Conservation (phyloP, 2,888 invertebrate genomes). For the Trachelus tabidus region DNA sequence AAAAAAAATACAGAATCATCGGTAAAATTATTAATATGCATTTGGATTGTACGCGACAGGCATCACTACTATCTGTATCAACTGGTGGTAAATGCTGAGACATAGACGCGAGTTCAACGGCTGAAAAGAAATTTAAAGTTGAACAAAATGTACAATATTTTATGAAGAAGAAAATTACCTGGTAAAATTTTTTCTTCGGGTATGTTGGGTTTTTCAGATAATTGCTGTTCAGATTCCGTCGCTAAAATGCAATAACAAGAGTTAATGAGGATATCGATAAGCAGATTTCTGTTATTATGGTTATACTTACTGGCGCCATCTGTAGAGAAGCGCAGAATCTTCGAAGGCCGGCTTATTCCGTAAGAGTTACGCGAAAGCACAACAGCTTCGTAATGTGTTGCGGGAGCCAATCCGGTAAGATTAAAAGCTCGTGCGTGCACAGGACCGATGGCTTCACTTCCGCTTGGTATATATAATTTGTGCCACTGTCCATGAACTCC, state of each 20-base stretch:
- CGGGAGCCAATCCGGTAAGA: slow-evolving; percentile 78
- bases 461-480: slow-evolving; percentile 74
- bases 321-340: slow-evolving; percentile 81
- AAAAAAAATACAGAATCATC: background rate
- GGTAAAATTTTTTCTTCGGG: slow-evolving; percentile 22
- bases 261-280: background rate
- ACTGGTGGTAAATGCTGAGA: slow-evolving; percentile 32
- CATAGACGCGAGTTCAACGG: slow-evolving; percentile 33
- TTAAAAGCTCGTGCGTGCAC: slow-evolving; percentile 83
- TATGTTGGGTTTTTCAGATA: slow-evolving; percentile 3
- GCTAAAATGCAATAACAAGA: slow-evolving; percentile 1
- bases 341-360: slow-evolving; percentile 86
- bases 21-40: background rate
- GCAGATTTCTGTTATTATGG: background rate
- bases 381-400: slow-evolving; percentile 81
- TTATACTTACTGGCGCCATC: slow-evolving; percentile 75
- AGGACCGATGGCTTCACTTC: slow-evolving; percentile 69
- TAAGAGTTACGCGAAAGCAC: slow-evolving; percentile 84
- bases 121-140: slow-evolving; percentile 18
- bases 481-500: slow-evolving; percentile 69
- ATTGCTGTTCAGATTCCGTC: slow-evolving; percentile 12
- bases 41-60: background rate
- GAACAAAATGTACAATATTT: slow-evolving; percentile 6
- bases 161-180: slow-evolving; percentile 13
- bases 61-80: slow-evolving; percentile 13